Conservation (phyloP, 2,888 invertebrate species). For the Xylocampa areola region DNA sequence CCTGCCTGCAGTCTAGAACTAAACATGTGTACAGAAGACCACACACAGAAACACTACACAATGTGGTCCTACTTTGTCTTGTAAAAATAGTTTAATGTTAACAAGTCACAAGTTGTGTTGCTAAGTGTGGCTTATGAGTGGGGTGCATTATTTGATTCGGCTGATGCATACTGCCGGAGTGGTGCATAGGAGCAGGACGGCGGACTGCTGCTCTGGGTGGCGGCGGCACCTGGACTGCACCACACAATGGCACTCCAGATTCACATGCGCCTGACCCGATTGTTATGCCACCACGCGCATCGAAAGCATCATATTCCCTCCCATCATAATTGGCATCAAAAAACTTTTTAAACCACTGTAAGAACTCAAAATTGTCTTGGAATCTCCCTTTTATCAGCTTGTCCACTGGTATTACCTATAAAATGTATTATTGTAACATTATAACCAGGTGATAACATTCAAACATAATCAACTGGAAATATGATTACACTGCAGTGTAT, state of each 20-base stretch:
- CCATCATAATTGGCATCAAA: slow-evolving; percentile 99
- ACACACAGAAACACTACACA: slow-evolving; percentile 66
- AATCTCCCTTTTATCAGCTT: slow-evolving; percentile 99
- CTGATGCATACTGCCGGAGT: slow-evolving; percentile 84
- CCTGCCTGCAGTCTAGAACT: slow-evolving; percentile 59
- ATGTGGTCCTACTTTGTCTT: slow-evolving; percentile 27
- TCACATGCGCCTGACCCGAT: slow-evolving; percentile 93
- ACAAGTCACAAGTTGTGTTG: slow-evolving; percentile 57
- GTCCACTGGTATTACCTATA: slow-evolving; percentile 99
- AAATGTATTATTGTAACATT: slow-evolving; percentile 57
- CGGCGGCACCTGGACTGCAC: slow-evolving; percentile 64
- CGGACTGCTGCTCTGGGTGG: slow-evolving; percentile 60
- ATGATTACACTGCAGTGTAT: too few relatives aligned
- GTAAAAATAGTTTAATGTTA: slow-evolving; percentile 15
- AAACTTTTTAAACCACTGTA: slow-evolving; percentile 99
- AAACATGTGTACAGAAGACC: slow-evolving; percentile 49
- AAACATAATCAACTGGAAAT: neutral
- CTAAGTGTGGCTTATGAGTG: slow-evolving; percentile 65
- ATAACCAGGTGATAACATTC: slow-evolving; percentile 1
- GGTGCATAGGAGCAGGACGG: slow-evolving; percentile 72
- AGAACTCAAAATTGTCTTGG: slow-evolving; percentile 99
- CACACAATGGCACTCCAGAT: slow-evolving; percentile 85
- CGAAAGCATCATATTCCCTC: slow-evolving; percentile 97
- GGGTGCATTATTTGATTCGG: slow-evolving; percentile 61
- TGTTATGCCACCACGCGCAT: slow-evolving; percentile 95